Conservation (phyloP, 2,888 invertebrate species). For the Gisinianus flammeolus region DNA sequence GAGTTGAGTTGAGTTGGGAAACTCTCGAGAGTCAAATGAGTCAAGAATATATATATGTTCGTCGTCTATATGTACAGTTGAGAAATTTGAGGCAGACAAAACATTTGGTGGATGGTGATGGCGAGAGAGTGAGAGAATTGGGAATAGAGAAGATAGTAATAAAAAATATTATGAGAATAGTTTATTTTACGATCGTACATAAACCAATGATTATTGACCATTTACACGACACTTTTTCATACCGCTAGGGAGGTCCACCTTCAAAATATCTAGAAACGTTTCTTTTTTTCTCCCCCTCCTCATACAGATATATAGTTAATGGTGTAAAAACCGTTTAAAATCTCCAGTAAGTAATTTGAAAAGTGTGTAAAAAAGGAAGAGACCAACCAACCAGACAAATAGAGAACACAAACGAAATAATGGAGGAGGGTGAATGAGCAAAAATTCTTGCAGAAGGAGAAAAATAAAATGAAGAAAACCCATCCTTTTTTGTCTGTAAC, state of each 20-base stretch:
- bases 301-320: too few relatives aligned
- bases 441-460: background rate
- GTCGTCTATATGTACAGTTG: background rate
- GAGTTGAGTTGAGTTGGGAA: too few relatives aligned
- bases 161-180: background rate
- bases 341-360: background rate
- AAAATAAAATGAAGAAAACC: too few relatives aligned
- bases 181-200: background rate
- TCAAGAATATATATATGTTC: background rate
- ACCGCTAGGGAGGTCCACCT: background rate
- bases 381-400: background rate
- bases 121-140: too few relatives aligned
- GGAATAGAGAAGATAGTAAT: slow-evolving; percentile 17
- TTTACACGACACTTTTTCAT: background rate
- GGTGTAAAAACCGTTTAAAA: background rate
- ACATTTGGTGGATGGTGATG: slow-evolving; percentile 25
- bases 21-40: too few relatives aligned
- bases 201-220: background rate
- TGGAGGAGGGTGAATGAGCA: background rate
- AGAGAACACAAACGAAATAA: too few relatives aligned
- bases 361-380: background rate
- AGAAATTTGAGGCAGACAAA: background rate
- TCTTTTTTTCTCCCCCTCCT: too few relatives aligned
- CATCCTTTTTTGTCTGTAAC: too few relatives aligned
- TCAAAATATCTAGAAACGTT: too few relatives aligned